These are phyloP conservation scores for Musca domestica DNA, from an alignment of 1,140 invertebrate species.

Conservation along the genomic window DNA sequence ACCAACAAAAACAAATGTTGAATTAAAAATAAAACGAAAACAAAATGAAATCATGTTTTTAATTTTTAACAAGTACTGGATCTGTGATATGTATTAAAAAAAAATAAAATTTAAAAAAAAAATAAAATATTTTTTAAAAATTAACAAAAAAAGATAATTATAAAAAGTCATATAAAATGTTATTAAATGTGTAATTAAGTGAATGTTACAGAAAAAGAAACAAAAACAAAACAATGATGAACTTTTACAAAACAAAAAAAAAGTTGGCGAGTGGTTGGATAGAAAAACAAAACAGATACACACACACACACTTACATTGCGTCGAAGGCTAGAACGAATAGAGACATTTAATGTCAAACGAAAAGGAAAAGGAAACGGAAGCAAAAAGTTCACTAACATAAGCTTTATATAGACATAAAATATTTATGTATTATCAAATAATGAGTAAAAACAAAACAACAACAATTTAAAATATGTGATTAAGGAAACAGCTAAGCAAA, in stretches of 20 bases:
- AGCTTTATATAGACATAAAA: constrained; percentile 3
- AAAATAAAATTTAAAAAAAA: constrained; percentile 32
- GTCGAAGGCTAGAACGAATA: not conserved
- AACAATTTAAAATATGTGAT: too few species aligned
- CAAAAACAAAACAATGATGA: not conserved
- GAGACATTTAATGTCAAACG: not conserved
- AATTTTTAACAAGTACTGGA: constrained; percentile 41
- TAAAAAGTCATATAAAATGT: constrained; percentile 14
- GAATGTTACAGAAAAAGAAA: not conserved
- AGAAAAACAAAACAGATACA: constrained; percentile 1
- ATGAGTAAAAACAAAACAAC: too few species aligned
- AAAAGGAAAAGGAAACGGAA: not conserved
- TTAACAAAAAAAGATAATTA: constrained; percentile 12
- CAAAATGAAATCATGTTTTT: constrained; percentile 17
- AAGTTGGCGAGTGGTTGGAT: constrained; percentile 18
- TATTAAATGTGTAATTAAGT: constrained; percentile 23
- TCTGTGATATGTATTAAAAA: constrained; percentile 54
- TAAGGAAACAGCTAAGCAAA: not conserved
- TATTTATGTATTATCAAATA: not conserved
- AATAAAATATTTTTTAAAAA: constrained; percentile 21
- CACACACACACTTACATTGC: not conserved
- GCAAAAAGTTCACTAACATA: constrained; percentile 3
- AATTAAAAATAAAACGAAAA: too few species aligned
- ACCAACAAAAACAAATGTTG: too few species aligned
- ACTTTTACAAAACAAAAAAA: constrained; percentile 20